A percentile compares a stretch with the other conserved stretches of the same genome.
These are phyloP conservation scores for Allophyes oxyacanthae DNA, from an alignment of 2,888 invertebrate species.

Conservation along the genomic window DNA sequence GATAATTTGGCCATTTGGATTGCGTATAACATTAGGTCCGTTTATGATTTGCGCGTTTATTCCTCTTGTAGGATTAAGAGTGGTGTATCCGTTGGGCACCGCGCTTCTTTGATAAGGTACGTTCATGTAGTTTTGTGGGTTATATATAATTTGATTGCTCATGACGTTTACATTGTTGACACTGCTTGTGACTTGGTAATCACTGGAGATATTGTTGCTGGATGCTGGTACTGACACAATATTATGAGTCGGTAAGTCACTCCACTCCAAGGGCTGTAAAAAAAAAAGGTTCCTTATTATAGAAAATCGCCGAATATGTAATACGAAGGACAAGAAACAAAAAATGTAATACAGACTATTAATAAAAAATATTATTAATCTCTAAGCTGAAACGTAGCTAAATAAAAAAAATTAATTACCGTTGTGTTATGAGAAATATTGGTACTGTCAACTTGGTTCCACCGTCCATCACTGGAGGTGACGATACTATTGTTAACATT, in stretches of 20 bases:
- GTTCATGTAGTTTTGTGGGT: slow-evolving; percentile 47
- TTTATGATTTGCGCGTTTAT: slow-evolving; percentile 20
- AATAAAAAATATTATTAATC: neutral
- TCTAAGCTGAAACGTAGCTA: neutral
- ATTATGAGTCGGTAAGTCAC: slow-evolving; percentile 39
- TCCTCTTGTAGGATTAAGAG: slow-evolving; percentile 18
- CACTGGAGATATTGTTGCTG: slow-evolving; percentile 33
- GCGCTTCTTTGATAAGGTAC: slow-evolving; percentile 23
- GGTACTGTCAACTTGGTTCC: slow-evolving; percentile 53
- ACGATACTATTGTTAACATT: slow-evolving; percentile 23
- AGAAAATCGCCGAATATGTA: neutral
- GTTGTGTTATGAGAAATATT: slow-evolving; percentile 47
- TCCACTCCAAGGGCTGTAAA: slow-evolving; percentile 64
- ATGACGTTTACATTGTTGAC: slow-evolving; percentile 42
- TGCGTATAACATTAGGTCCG: slow-evolving; percentile 32
- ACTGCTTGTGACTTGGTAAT: slow-evolving; percentile 42
- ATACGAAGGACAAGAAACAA: neutral
- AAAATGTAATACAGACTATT: neutral
- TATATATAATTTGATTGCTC: slow-evolving; percentile 24
- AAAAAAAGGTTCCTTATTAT: slow-evolving; percentile 20
- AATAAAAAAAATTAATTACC: slow-evolving; percentile 56
- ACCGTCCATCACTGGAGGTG: slow-evolving; percentile 57
- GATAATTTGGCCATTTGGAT: slow-evolving; percentile 43
- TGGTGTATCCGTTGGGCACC: slow-evolving; percentile 20
- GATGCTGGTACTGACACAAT: slow-evolving; percentile 34